Evolutionary conservation across 2,797 vertebrate genomes (phyloP).

Genomic region (Amazonetta brasiliensis): DNA sequence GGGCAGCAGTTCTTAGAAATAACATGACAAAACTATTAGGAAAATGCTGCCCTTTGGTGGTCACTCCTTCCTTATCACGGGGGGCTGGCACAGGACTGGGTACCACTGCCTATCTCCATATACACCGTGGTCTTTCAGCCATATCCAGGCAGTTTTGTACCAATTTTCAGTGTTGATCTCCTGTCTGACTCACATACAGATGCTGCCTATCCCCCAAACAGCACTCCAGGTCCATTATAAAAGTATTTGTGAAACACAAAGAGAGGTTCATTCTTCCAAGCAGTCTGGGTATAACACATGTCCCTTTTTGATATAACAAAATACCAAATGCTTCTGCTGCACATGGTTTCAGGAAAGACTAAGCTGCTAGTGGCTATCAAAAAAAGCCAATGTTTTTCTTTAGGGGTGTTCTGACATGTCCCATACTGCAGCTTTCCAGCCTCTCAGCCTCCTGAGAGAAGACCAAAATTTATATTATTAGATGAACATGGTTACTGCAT

Average conservation of each 20-base stretch:
- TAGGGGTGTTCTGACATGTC: not conserved
- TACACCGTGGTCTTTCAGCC: not conserved
- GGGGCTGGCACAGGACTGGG: not conserved
- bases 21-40: not conserved
- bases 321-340: not conserved
- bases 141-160: not conserved
- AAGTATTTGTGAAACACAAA: not conserved
- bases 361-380: not conserved
- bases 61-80: not conserved
- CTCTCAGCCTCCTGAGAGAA: not conserved
- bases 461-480: not conserved
- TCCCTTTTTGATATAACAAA: conserved; percentile 28
- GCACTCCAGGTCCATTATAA: not conserved
- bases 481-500: not conserved
- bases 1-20: not conserved
- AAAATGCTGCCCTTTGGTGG: conserved; percentile 2
- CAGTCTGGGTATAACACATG: not conserved
- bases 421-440: not conserved
- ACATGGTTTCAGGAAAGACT: not conserved
- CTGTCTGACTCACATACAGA: not conserved
- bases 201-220: not conserved
- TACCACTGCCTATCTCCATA: not conserved
- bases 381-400: not conserved
- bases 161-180: not conserved
- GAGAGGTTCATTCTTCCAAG: not conserved